Conservation (phyloP, 2,113 vertebrate species). For the Tachuris rubrigastra region DNA sequence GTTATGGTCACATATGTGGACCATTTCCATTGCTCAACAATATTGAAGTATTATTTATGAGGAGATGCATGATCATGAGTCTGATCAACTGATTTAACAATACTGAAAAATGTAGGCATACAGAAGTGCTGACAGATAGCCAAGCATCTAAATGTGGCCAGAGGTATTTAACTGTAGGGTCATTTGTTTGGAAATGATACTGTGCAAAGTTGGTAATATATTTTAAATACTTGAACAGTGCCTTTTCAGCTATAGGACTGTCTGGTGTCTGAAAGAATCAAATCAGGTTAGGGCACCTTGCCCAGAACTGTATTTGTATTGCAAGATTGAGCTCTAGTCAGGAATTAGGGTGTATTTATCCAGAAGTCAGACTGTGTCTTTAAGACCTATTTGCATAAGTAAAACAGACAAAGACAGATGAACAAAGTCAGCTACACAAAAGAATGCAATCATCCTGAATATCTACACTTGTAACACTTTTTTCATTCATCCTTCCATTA, state of each 20-base stretch:
- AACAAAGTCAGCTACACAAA: not conserved
- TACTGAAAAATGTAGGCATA: not conserved
- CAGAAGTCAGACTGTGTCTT: not conserved
- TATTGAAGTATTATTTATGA: not conserved
- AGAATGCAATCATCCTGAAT: not conserved
- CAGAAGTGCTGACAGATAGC: not conserved
- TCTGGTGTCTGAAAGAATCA: not conserved
- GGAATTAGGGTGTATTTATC: not conserved
- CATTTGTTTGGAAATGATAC: not conserved
- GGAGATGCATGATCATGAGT: not conserved
- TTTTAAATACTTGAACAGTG: conserved; percentile 29
- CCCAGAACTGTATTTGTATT: not conserved
- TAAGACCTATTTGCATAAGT: not conserved
- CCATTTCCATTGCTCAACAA: not conserved
- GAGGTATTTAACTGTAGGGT: not conserved
- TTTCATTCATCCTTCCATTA: not conserved
- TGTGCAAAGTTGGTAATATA: not conserved
- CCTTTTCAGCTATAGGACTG: conserved; percentile 26
- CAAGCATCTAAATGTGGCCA: not conserved
- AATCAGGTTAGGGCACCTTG: not conserved
- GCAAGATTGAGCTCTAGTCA: not conserved
- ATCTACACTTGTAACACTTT: not conserved
- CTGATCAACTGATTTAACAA: not conserved
- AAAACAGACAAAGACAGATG: not conserved
- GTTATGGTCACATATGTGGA: not conserved